Conservation (phyloP, 2,113 vertebrate genomes). For the Zeus faber region DNA sequence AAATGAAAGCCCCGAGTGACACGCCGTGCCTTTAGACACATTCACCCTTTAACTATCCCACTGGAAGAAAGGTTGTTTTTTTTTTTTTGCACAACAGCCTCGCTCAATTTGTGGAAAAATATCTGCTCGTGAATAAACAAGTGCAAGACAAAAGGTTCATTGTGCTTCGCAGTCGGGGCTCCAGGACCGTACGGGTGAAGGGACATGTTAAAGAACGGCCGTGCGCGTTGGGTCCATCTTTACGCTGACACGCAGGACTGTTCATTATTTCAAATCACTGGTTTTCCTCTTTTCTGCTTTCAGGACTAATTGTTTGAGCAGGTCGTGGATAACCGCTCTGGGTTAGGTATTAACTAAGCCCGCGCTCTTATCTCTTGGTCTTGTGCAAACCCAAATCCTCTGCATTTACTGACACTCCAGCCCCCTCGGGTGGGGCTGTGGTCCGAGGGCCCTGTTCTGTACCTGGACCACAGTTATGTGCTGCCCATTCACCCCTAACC, state of each 20-base stretch:
- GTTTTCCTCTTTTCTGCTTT: conserved; percentile 33
- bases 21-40: conserved; percentile 22
- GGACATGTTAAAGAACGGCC: conserved; percentile 28
- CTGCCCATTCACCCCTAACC: conserved; percentile 43
- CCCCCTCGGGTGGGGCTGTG: conserved; percentile 36
- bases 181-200: conserved; percentile 31
- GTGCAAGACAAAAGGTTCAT: conserved; percentile 47
- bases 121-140: conserved; percentile 46
- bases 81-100: conserved; percentile 50
- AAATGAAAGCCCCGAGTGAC: neutral
- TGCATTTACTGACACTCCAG: conserved; percentile 36
- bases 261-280: conserved; percentile 46
- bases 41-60: conserved; percentile 26
- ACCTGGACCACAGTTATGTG: conserved; percentile 48
- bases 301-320: conserved; percentile 46
- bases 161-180: conserved; percentile 27
- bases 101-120: conserved; percentile 47
- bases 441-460: neutral
- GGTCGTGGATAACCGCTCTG: conserved; percentile 42
- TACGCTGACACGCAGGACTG: conserved; percentile 34
- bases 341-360: conserved; percentile 40
- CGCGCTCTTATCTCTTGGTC: conserved; percentile 43
- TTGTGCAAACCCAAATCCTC: conserved; percentile 38
- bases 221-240: conserved; percentile 37
- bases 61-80: conserved; percentile 43